Evolutionary conservation across 2,113 vertebrate genomes (phyloP).

Genomic region (Amazona guildingii): DNA sequence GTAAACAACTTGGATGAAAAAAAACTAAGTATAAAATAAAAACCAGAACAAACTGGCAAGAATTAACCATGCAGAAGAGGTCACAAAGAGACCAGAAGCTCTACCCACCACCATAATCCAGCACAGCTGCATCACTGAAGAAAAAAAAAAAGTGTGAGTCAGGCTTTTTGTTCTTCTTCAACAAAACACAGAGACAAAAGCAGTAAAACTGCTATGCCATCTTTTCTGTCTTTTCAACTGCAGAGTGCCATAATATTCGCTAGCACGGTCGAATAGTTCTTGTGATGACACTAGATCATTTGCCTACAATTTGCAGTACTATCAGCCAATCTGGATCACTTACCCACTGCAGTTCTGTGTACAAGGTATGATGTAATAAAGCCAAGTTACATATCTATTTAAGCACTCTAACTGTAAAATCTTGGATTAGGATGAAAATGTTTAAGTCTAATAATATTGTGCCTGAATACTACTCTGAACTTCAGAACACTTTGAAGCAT

Average conservation of each 20-base stretch:
- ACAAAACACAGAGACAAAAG: not conserved
- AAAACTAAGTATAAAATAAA: not conserved
- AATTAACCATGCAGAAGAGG: not conserved
- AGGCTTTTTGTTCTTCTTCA: not conserved
- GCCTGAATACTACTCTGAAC: not conserved
- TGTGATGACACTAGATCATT: not conserved
- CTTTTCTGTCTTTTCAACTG: not conserved
- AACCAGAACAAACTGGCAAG: not conserved
- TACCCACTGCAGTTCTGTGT: not conserved
- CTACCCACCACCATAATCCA: not conserved
- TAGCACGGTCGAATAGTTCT: not conserved
- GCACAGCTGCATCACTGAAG: slow-evolving; percentile 6
- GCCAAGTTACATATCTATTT: not conserved
- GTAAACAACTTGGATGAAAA: not conserved
- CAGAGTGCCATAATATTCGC: not conserved
- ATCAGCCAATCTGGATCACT: not conserved
- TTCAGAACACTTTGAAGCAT: not conserved
- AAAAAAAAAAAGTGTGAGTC: not conserved
- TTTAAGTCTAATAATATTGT: not conserved
- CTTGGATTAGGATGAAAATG: not conserved
- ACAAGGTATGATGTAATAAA: not conserved
- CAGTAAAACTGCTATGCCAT: not conserved
- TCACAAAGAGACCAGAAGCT: not conserved
- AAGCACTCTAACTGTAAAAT: not conserved
- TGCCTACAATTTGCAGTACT: not conserved